Conservation (phyloP, 92 coral and sea anemone genomes). For the Ricordea florida region DNA sequence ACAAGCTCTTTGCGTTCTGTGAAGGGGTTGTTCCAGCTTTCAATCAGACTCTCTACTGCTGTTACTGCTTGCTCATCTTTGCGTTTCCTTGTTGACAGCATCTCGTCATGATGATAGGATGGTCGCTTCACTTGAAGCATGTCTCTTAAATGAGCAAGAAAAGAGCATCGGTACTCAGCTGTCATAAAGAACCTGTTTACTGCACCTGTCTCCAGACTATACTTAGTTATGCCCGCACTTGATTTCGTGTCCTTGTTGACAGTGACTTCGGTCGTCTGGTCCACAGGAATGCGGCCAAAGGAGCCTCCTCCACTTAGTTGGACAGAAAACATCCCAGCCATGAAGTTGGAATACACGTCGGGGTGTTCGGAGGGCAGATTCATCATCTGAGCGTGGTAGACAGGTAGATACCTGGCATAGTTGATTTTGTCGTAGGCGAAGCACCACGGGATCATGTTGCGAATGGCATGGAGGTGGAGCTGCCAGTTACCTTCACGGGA, state of each 20-base stretch:
- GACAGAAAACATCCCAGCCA: conserved; percentile 24
- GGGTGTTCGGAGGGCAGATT: conserved; percentile 38
- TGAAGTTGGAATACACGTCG: conserved; percentile 8
- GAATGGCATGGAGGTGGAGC: conserved; percentile 55
- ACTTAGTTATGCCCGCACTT: conserved; percentile 25
- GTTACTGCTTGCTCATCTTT: conserved; percentile 60
- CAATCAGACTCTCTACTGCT: conserved; percentile 38
- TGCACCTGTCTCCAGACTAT: conserved; percentile 41
- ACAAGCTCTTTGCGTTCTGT: conserved; percentile 25
- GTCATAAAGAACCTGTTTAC: conserved; percentile 56
- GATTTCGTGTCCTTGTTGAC: conserved; percentile 52
- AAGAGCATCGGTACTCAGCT: conserved; percentile 63
- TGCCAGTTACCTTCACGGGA: conserved; percentile 63
- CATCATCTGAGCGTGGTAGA: conserved; percentile 45
- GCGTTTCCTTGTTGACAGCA: conserved; percentile 39
- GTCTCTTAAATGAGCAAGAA: conserved; percentile 18
- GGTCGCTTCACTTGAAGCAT: conserved; percentile 40
- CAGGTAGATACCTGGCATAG: conserved; percentile 41
- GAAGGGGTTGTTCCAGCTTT: conserved; percentile 60
- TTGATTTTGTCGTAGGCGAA: conserved; percentile 59
- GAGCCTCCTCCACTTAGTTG: conserved; percentile 25
- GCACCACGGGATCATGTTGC: conserved; percentile 57
- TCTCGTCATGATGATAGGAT: conserved; percentile 41
- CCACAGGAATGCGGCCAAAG: no score
- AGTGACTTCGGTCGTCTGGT: no score